phyloP scores from a whole-genome alignment of 2,113 vertebrate genomes.

The Anser cygnoides region DNA sequence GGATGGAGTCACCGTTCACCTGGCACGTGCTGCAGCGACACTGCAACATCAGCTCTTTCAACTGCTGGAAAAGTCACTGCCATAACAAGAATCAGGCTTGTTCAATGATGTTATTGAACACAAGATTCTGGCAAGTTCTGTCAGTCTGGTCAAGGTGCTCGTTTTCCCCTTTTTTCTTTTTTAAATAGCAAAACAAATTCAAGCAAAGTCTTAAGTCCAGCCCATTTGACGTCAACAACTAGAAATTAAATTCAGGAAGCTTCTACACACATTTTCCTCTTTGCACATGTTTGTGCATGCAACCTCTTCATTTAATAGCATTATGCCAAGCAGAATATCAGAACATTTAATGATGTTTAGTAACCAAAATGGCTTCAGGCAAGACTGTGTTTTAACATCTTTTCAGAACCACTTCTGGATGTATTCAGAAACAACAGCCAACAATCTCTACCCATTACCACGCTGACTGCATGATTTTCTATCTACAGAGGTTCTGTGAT shows the following conservation, averaged over 20 bases:
- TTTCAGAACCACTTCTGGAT: not conserved
- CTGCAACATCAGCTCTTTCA: rapidly evolving
- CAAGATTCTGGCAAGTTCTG: not conserved
- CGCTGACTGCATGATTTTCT: not conserved
- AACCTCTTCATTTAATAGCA: not conserved
- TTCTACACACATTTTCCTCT: not conserved
- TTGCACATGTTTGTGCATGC: not conserved
- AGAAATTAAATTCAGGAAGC: not conserved
- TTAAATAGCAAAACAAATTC: not conserved
- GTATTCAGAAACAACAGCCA: not conserved
- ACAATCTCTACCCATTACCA: not conserved
- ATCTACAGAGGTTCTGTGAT: not conserved
- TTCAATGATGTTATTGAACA: not conserved
- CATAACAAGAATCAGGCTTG: not conserved
- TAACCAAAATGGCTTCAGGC: constrained; percentile 5
- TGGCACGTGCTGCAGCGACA: not conserved
- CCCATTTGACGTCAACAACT: not conserved
- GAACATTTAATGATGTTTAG: not conserved
- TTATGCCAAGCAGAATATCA: not conserved
- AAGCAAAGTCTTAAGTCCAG: not conserved
- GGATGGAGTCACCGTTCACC: not conserved
- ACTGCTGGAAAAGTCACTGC: not conserved
- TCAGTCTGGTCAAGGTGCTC: not conserved
- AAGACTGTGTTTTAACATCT: not conserved
- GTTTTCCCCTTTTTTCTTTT: not conserved